phyloP scores from a whole-genome alignment of 2,888 invertebrate genomes.

The Lithophane semibrunnea region DNA sequence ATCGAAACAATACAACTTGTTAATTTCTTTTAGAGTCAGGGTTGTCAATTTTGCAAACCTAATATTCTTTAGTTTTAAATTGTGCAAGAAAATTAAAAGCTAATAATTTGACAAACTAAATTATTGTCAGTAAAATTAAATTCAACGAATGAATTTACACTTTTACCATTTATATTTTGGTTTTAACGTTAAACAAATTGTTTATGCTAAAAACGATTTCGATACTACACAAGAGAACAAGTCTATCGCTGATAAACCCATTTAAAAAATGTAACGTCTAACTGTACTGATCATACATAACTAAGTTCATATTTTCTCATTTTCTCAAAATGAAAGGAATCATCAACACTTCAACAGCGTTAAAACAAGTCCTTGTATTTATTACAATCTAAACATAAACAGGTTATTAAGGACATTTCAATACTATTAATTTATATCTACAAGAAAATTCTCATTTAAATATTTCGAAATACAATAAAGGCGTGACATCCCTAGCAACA shows the following conservation, averaged over 20 bases:
- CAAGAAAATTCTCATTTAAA: constrained; percentile 41
- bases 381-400: constrained; percentile 36
- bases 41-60: constrained; percentile 31
- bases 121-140: background rate
- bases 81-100: background rate
- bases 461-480: constrained; percentile 40
- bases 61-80: background rate
- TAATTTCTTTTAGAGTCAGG: constrained; percentile 66
- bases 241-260: too few species aligned
- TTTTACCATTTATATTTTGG: background rate
- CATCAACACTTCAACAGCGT: constrained; percentile 16
- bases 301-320: background rate
- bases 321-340: constrained; percentile 2
- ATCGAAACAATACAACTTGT: constrained; percentile 70
- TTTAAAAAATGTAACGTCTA: too few species aligned
- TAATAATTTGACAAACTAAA: background rate
- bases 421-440: constrained; percentile 37
- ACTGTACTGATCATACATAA: background rate
- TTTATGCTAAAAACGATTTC: background rate
- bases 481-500: constrained; percentile 64
- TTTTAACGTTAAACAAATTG: background rate
- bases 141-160: background rate
- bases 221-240: background rate
- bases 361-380: constrained; percentile 47
- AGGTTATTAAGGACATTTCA: constrained; percentile 47